Percentiles rank a stretch among this genome's conserved stretches.
Evolutionary conservation across 2,797 vertebrate species (phyloP).

Genomic region (Neopelma chrysocephalum): DNA sequence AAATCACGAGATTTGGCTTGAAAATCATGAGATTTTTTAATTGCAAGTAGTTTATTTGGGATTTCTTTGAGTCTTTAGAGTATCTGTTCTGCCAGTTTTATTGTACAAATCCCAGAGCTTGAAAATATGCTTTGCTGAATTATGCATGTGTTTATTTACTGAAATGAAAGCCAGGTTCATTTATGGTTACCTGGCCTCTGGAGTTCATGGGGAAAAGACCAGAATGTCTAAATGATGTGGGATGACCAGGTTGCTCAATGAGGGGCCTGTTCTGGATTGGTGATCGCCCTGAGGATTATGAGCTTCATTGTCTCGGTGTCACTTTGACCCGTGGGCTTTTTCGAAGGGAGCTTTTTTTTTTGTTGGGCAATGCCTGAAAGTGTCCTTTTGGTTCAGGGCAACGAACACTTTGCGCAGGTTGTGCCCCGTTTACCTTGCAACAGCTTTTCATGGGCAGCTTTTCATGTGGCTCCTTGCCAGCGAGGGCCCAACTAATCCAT

Average conservation of each 20-base stretch:
- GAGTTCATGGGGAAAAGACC: neutral
- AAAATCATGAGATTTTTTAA: constrained; percentile 48
- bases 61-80: neutral
- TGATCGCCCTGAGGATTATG: neutral
- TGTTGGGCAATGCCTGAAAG: neutral
- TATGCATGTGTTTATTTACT: neutral
- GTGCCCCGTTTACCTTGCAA: neutral
- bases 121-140: neutral
- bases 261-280: neutral
- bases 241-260: neutral
- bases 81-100: neutral
- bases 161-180: neutral
- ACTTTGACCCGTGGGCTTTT: neutral
- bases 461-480: neutral
- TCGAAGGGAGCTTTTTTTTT: neutral
- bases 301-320: neutral
- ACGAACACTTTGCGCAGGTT: neutral
- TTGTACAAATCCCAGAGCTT: neutral
- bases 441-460: neutral
- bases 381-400: neutral
- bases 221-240: neutral
- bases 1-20: constrained; percentile 58
- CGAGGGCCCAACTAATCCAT: neutral
- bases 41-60: constrained; percentile 27
- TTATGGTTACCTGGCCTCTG: constrained; percentile 14